These are phyloP conservation scores for Catocala nupta DNA, from an alignment of 2,888 invertebrate genomes.

Conservation along the genomic window DNA sequence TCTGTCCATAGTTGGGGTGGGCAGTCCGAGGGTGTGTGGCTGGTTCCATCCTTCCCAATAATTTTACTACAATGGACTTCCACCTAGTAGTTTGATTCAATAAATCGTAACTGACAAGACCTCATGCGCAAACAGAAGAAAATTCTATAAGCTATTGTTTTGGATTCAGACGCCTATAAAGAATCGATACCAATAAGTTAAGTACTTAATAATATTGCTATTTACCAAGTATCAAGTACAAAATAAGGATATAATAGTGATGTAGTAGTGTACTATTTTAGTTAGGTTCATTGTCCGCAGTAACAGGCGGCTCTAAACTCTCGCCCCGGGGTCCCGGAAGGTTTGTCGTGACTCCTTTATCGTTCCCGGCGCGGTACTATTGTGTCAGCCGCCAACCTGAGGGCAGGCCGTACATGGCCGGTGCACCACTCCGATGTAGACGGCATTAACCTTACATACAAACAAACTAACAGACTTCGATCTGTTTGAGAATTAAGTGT, in stretches of 20 bases:
- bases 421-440: conserved; percentile 38
- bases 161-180: too few relatives aligned
- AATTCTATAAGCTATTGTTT: too few relatives aligned
- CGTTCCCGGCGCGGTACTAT: conserved; percentile 52
- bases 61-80: too few relatives aligned
- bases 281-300: conserved; percentile 44
- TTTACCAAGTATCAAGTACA: too few relatives aligned
- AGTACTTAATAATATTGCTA: too few relatives aligned
- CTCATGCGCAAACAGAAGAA: too few relatives aligned
- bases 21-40: too few relatives aligned
- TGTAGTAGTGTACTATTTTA: conserved; percentile 4
- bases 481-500: background rate
- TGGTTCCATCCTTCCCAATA: too few relatives aligned
- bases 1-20: too few relatives aligned
- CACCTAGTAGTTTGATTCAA: too few relatives aligned
- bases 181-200: too few relatives aligned
- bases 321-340: conserved; percentile 62
- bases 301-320: conserved; percentile 41
- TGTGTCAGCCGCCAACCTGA: conserved; percentile 57
- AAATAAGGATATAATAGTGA: background rate
- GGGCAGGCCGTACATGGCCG: conserved; percentile 50
- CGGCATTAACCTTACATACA: conserved; percentile 37
- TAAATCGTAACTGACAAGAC: too few relatives aligned
- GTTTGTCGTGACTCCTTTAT: conserved; percentile 70
- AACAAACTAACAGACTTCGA: background rate